phyloP scores from a whole-genome alignment of 1,140 invertebrate species.

The Cylas formicarius region DNA sequence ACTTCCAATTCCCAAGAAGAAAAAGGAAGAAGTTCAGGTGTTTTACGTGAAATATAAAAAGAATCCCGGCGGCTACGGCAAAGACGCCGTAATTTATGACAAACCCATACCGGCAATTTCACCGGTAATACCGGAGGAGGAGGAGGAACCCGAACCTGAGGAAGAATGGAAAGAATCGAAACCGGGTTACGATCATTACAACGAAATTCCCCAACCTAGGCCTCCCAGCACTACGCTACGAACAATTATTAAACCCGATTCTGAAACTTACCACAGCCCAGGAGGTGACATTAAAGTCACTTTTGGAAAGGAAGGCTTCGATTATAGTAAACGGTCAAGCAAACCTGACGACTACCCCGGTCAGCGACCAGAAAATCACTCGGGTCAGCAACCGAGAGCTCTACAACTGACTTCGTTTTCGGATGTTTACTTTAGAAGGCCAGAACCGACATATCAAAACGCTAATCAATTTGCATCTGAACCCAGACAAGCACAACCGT shows the following conservation, averaged over 20 bases:
- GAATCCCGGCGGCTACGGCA: conserved; percentile 57
- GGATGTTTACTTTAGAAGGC: conserved; percentile 24
- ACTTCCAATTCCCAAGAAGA: conserved; percentile 49
- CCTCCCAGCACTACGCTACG: conserved; percentile 66
- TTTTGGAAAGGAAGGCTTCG: conserved; percentile 58
- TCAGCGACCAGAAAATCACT: conserved; percentile 51
- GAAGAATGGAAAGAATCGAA: conserved; percentile 34
- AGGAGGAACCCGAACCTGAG: conserved; percentile 45
- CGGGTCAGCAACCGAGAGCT: conserved; percentile 44
- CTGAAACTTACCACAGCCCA: conserved; percentile 68
- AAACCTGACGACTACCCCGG: conserved; percentile 30
- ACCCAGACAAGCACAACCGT: conserved; percentile 35
- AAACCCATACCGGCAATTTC: conserved; percentile 66
- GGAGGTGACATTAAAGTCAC: conserved; percentile 63
- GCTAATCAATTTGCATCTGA: conserved; percentile 31
- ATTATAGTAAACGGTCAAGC: conserved; percentile 47
- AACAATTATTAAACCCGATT: conserved; percentile 76
- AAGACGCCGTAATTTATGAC: conserved; percentile 68
- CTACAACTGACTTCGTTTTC: conserved; percentile 36
- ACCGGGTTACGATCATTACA: conserved; percentile 29
- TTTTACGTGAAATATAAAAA: conserved; percentile 87
- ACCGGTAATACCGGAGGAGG: conserved; percentile 54
- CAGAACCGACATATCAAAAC: conserved; percentile 12
- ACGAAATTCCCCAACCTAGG: conserved; percentile 45
- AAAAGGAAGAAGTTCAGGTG: conserved; percentile 78